Percentiles rank a stretch among this genome's conserved stretches.
These are phyloP conservation scores for Allobates femoralis DNA, from an alignment of 2,797 vertebrate species.

Conservation along the genomic window DNA sequence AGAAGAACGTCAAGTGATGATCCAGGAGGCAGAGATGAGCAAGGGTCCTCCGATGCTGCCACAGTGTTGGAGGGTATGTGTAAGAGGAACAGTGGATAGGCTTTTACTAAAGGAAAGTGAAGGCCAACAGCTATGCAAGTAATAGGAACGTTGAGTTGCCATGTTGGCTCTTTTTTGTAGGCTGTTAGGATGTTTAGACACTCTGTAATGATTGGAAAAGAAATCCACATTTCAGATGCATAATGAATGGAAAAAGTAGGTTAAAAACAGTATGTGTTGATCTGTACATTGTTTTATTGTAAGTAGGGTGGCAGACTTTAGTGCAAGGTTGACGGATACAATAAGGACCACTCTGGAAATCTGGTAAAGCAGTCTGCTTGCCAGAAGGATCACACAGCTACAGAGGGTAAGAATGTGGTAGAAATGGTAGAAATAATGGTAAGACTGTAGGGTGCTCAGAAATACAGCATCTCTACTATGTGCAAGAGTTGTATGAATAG, in stretches of 20 bases:
- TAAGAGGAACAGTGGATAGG: background rate
- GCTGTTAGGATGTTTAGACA: slow-evolving; percentile 54
- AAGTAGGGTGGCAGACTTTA: slow-evolving; percentile 58
- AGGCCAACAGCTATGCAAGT: slow-evolving; percentile 65
- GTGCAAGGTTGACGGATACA: background rate
- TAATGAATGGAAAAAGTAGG: background rate
- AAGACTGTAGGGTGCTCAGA: slow-evolving; percentile 22
- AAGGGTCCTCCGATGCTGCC: slow-evolving; percentile 2
- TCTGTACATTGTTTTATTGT: slow-evolving; percentile 6
- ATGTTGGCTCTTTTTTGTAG: slow-evolving; percentile 39
- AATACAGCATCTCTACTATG: slow-evolving; percentile 54
- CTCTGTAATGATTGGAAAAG: background rate
- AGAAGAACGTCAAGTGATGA: slow-evolving; percentile 71
- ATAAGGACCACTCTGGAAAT: background rate
- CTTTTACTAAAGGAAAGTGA: slow-evolving; percentile 22
- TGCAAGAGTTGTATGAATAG: slow-evolving; percentile 61
- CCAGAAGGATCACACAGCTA: background rate
- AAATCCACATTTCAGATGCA: background rate
- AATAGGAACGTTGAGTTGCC: slow-evolving; percentile 54
- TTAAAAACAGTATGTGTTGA: background rate
- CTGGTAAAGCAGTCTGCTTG: background rate
- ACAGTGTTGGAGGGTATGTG: background rate
- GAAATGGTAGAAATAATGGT: background rate
- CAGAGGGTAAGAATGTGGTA: background rate
- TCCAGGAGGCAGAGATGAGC: slow-evolving; percentile 65